Evolutionary conservation across 2,888 invertebrate species (phyloP).

Genomic region (Tiliacea aurago): DNA sequence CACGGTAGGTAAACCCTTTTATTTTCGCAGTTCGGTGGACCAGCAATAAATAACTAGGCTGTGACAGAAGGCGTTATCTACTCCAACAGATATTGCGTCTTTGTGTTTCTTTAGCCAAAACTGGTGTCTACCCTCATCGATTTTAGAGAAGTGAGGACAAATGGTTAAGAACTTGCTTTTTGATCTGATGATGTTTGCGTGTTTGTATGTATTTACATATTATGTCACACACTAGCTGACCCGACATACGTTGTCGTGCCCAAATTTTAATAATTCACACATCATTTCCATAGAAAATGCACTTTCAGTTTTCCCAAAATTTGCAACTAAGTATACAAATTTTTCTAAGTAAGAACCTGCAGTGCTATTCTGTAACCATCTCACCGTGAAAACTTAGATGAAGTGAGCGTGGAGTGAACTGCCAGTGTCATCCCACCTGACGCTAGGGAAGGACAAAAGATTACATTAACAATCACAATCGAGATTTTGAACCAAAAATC

Average conservation of each 20-base stretch:
- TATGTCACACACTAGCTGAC: neutral
- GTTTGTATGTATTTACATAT: neutral
- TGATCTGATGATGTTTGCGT: neutral
- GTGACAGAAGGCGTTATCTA: conserved; percentile 41
- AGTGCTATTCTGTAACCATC: too few relatives aligned
- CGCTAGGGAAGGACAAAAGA: too few relatives aligned
- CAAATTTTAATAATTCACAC: neutral
- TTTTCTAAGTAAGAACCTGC: neutral
- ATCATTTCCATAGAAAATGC: neutral
- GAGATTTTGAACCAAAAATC: too few relatives aligned
- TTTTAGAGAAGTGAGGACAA: neutral
- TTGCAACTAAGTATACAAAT: neutral
- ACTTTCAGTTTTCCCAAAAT: neutral
- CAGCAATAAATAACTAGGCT: conserved; percentile 47
- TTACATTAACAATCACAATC: too few relatives aligned
- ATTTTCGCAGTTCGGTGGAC: conserved; percentile 16
- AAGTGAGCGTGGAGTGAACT: too few relatives aligned
- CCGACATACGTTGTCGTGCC: neutral
- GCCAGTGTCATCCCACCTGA: too few relatives aligned
- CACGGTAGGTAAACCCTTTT: conserved; percentile 14
- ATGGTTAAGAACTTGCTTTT: neutral
- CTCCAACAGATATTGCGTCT: conserved; percentile 15
- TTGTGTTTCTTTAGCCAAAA: conserved; percentile 12
- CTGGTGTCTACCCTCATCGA: neutral
- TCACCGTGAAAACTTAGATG: too few relatives aligned